Base-by-base conservation (phyloP, 2,888 invertebrate genomes). In the Drosophila mimica region DNA sequence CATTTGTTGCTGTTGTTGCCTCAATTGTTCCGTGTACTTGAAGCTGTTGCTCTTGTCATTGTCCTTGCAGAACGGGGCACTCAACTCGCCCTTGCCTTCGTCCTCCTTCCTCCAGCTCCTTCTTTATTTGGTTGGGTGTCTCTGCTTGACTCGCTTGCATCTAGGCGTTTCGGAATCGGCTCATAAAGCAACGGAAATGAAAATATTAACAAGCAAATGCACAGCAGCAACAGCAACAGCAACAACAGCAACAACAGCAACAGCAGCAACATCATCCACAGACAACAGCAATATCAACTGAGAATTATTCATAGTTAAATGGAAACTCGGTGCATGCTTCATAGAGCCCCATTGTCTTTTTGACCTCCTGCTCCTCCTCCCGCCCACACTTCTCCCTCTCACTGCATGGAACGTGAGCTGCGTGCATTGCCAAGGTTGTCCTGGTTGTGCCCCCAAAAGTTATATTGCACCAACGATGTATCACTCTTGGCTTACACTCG, bases 161-260 rank as follows among this genome's bases (percentile, higher is more conserved):
- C 77, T 79, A 86, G 88, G 88, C 90, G 70, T 88, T 82, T 76
- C 72, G 87, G 86, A 83, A 90, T 79, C 81, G 86, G 66, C 79
- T 81, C 84, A 88, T 91, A 85, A 91, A 89, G 88, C 91, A 91
- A 83, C 79, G 90, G 90, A 90, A 90, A 91, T 90, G 90, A 87
- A 91, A 90, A 90, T 90, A 90, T 90, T 90, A 91, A 91, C 91
- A 90, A 88, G 87, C 90, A 90, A 88, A 80, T 90, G 90, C 84
- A 89, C 87, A 83, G 54, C 71, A 74, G 54, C 69, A 74, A n/a
- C 63, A 69, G 40, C 56, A 73, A n/a, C 43, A 61, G 25, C 36
- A 77, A 17, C 58, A 64, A 48, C 67, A 56, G 28, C 53, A 56
- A 17, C 87, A 82, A 34, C 70, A 72, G 36, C 70, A 73, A 15